phyloP scores from a whole-genome alignment of 2,888 invertebrate genomes.

The Biston stratarius region DNA sequence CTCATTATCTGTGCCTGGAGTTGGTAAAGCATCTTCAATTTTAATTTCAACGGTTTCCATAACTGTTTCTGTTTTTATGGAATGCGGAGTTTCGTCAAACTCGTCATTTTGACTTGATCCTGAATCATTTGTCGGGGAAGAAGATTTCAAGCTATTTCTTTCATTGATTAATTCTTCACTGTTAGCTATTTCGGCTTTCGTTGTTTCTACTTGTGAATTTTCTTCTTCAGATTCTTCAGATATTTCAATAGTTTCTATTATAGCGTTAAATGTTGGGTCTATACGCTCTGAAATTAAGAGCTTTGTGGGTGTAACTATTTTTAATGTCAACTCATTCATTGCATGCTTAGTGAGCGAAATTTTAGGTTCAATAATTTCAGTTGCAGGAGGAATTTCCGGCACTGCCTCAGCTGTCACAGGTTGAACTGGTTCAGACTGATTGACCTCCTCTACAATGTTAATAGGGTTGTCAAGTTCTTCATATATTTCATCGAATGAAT shows the following conservation, averaged over 20 bases:
- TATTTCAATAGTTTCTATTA: slow-evolving; percentile 55
- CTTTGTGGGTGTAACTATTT: slow-evolving; percentile 52
- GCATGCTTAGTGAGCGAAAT: slow-evolving; percentile 51
- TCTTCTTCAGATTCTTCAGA: slow-evolving; percentile 24
- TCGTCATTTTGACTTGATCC: slow-evolving; percentile 17
- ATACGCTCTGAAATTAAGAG: slow-evolving; percentile 59
- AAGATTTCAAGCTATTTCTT: slow-evolving; percentile 14
- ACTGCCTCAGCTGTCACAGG: slow-evolving; percentile 7
- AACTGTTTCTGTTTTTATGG: slow-evolving; percentile 6
- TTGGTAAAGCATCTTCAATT: slow-evolving; percentile 13
- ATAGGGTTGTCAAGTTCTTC: slow-evolving; percentile 62
- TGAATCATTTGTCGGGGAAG: slow-evolving; percentile 11
- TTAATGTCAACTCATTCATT: slow-evolving; percentile 52
- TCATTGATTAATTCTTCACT: slow-evolving; percentile 9
- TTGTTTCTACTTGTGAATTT: slow-evolving; percentile 19
- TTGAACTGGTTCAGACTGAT: slow-evolving; percentile 14
- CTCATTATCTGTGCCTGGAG: slow-evolving; percentile 4
- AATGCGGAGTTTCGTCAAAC: background rate
- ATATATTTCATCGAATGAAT: slow-evolving; percentile 81
- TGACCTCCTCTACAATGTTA: slow-evolving; percentile 21
- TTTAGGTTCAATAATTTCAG: slow-evolving; percentile 27
- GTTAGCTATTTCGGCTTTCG: background rate
- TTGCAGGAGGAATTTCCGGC: slow-evolving; percentile 11
- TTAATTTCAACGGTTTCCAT: slow-evolving; percentile 13
- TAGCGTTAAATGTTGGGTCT: slow-evolving; percentile 56